Base-by-base conservation (phyloP, 2,888 invertebrate species). In the Iphiclides podalirius region DNA sequence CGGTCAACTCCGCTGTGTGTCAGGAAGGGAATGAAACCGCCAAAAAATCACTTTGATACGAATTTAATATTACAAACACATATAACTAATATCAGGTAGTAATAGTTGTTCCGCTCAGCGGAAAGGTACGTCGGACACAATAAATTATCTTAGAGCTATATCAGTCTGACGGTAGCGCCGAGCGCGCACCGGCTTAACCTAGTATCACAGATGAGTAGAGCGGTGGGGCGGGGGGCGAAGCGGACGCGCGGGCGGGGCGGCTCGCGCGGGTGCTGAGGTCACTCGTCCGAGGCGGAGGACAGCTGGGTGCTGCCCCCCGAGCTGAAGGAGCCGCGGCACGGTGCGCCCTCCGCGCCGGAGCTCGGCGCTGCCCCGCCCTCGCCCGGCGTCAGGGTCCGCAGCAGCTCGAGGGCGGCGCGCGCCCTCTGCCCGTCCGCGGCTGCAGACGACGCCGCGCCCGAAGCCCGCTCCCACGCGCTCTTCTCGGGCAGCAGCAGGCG, bases 301-400 rank as follows among this genome's bases (percentile, higher is more conserved):
- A 91, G 88, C 75, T 91, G 91, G 45, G 91, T 91, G 74, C 91
- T 92, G 64, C 87, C 87, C 76, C 91, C 92, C 51, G 91, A 92
- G 67, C 92, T 92, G 77, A 92, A 92, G 52, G 92, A 92, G 61
- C 91, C 86, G 50, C 92, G 88, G 66, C 91, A 90, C 26, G 85
- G 90, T 3, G 20, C 20, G n/a, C n/a, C n/a, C 20, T 20, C 20
- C 58, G 87, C 90, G 54, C 57, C 31, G 70, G 59, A 13, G 43
- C 8, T 15, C 12, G 35, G 39, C n/a, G 17, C 15, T 1, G 48
- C 39, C 13, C 52, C 87, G 14, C 82, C 72, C 35, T 79, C 82
- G 63, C 89, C 77, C 26, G 86, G 86, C 6, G 86, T 75, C 66
- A 87, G 60, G n/a, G 86, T 82, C 9, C 79, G 72, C 59, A 87